Evolutionary conservation across 1,140 invertebrate species (phyloP), one percentile per base, ranked within the genome.

Genomic region (Diuraphis noxia): DNA sequence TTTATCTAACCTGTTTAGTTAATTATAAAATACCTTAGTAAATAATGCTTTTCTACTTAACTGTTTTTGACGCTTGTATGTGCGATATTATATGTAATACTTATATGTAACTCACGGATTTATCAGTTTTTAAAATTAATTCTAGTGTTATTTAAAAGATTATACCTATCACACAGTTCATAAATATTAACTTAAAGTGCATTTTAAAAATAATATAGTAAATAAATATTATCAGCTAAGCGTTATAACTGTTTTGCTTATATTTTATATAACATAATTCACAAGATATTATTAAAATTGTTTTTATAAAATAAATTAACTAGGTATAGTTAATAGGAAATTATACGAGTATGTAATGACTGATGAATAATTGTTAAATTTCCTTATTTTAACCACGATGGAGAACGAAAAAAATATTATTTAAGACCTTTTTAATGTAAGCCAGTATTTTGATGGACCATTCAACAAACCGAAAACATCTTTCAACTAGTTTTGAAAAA

Each of bases 11-110:
- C 38, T 43, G 30, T 43, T 85, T 21, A 41, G 10, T 46, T 85
- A 46, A 85, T 85, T 46, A 85, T 34, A 43, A 85, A 85, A 85
- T 85, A 85, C 81, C 13, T 82, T 41, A 13, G 38, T 82, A 82
- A 82, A 82, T 41, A 82, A 43, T 43, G 30, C 82, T 30, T 85
- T 43, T 5, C 13, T 43, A 41, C 38, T 41, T 85, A 85, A 34
- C 21, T 17, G 9, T 46, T 85, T 5, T 43, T 34, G 81, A 84
- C 13, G n/a, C 41, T 43, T 43, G 56, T 36, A n/a, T n/a, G n/a
- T n/a, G n/a, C n/a, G n/a, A n/a, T n/a, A n/a, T n/a, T n/a, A n/a
- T n/a, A n/a, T n/a, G n/a, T n/a, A n/a, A n/a, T n/a, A n/a, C 56
- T 13, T 72, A 17, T 34, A 25, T 81, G 8, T 0, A 40, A 81